These are phyloP conservation scores for Anableps anableps DNA, from an alignment of 2,797 vertebrate species.

Conservation along the genomic window DNA sequence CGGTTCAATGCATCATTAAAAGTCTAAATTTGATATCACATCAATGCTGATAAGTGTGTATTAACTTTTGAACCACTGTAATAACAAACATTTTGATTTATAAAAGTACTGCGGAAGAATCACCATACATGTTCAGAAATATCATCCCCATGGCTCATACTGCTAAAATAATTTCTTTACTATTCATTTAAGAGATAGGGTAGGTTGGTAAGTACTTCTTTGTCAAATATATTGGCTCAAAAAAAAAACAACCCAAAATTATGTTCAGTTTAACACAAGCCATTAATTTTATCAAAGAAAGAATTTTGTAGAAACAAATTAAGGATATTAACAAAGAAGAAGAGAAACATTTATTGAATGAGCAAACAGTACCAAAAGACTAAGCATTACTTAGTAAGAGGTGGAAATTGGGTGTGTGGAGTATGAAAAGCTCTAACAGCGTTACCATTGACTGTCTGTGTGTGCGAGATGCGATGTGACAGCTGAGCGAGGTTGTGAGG, in stretches of 20 bases:
- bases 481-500: slow-evolving; percentile 79
- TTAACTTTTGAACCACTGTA: not conserved
- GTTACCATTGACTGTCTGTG: slow-evolving; percentile 78
- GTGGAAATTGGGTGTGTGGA: slow-evolving; percentile 70
- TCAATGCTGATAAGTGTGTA: no score
- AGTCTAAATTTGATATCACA: not conserved
- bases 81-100: not conserved
- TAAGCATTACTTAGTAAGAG: slow-evolving; percentile 53
- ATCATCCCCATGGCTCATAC: not conserved
- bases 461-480: slow-evolving; percentile 82
- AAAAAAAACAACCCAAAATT: no score
- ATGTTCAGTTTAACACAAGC: slow-evolving; percentile 12
- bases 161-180: not conserved
- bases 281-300: slow-evolving; percentile 12
- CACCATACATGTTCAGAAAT: not conserved
- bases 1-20: no score
- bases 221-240: not conserved
- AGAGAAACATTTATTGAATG: not conserved
- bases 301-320: slow-evolving; percentile 4
- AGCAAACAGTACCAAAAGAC: slow-evolving; percentile 6
- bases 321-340: not conserved
- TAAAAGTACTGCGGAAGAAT: not conserved
- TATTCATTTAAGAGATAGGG: not conserved
- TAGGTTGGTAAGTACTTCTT: not conserved
- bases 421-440: slow-evolving; percentile 77